Evolutionary conservation across 2,888 invertebrate genomes (phyloP).

Genomic region (Eristalis arbustorum): DNA sequence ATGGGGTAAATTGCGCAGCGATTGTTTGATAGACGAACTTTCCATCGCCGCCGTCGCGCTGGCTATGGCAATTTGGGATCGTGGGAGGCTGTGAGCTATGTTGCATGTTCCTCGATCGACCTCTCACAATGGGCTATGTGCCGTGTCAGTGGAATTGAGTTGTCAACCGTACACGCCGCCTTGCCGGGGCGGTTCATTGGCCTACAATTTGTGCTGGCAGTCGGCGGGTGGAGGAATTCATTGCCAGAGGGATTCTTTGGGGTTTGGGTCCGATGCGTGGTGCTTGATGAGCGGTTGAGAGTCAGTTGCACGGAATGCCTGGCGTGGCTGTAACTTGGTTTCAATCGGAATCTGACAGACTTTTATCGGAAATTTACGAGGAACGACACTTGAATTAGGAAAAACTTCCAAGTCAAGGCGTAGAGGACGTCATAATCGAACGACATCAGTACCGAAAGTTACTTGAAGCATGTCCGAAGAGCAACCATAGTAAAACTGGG

Average conservation of each 20-base stretch:
- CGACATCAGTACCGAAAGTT: too few species aligned
- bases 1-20: constrained; percentile 31
- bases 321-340: too few species aligned
- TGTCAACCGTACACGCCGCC: constrained; percentile 13
- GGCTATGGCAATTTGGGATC: constrained; percentile 22
- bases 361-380: too few species aligned
- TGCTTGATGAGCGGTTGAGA: not conserved
- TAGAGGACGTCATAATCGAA: too few species aligned
- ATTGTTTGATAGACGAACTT: constrained; percentile 37
- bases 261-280: not conserved
- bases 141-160: constrained; percentile 49
- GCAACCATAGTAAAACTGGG: too few species aligned
- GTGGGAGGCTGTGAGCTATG: constrained; percentile 40
- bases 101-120: constrained; percentile 35
- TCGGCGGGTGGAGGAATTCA: not conserved
- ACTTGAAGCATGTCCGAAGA: too few species aligned
- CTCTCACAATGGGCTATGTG: constrained; percentile 45
- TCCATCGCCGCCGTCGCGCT: constrained; percentile 20
- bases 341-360: too few species aligned
- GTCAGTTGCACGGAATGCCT: too few species aligned
- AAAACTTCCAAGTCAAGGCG: too few species aligned
- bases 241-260: not conserved
- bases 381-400: too few species aligned
- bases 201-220: not conserved
- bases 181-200: not conserved